phyloP scores from a whole-genome alignment of 2,888 invertebrate genomes.

The Vannuccia rotundouncinata region DNA sequence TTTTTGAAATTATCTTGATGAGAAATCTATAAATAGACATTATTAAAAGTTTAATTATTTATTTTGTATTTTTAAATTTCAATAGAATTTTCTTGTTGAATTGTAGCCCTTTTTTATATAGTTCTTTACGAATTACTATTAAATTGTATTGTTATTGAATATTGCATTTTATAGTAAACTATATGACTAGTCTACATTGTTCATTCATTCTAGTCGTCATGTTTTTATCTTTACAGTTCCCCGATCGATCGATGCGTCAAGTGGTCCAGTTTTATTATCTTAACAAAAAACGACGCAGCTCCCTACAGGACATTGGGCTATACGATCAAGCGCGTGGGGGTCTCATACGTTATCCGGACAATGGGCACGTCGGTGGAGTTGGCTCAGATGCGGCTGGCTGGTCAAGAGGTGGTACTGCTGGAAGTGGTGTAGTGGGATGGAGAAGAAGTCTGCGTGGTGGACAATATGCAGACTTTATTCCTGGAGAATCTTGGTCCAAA shows the following conservation, averaged over 20 bases:
- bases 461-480: not conserved
- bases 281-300: not conserved
- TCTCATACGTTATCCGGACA: not conserved
- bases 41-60: too few species aligned
- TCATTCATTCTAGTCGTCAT: too few species aligned
- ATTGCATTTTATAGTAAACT: too few species aligned
- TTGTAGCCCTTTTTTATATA: too few species aligned
- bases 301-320: not conserved
- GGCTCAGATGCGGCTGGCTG: not conserved
- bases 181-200: too few species aligned
- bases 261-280: not conserved
- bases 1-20: too few species aligned
- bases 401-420: not conserved
- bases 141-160: too few species aligned
- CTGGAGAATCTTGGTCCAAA: not conserved
- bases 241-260: not conserved
- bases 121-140: too few species aligned
- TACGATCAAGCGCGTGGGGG: not conserved
- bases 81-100: too few species aligned
- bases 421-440: not conserved
- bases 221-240: not conserved
- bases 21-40: too few species aligned
- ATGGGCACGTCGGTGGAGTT: not conserved
- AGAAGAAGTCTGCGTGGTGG: not conserved
- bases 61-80: too few species aligned